Base-by-base conservation (phyloP, 1,140 invertebrate genomes). In the Drosophila fuyamai region DNA sequence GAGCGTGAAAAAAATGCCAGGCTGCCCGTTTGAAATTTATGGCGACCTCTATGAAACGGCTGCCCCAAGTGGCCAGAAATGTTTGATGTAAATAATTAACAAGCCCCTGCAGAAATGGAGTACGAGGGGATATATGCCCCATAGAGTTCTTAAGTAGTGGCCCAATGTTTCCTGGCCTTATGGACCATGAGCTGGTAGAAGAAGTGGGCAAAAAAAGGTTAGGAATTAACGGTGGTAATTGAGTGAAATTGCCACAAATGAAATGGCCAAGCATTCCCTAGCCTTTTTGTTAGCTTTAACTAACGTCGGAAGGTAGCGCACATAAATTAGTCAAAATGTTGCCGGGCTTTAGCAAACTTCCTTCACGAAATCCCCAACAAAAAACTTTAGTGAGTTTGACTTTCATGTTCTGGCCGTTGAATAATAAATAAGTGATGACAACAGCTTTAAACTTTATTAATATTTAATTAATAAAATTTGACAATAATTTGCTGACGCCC, bases 61-160 rank as follows among this genome's bases (percentile, higher is more conserved):
- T 23, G 5, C 18, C 38, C 43, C 32, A 44, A 46, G 8, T 36
- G 40, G 47, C n/a, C 32, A 66, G 63, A 78, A 65, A 44, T 72
- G 67, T 68, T 84, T 84, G 59, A 77, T 81, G 81, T 85, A 81
- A 82, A 86, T 86, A 79, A 88, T 88, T 86, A 82, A 82, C 56
- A 68, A 76, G 59, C 23, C 73, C 44, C 46, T 51, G 16, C 38
- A 23, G 16, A 38, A 40, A 35, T 53, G 46, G 54, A 47, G 63
- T 48, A 41, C 35, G 23, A 36, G 47, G 65, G 63, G 16, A 67
- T 63, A 41, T 67, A 29, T 18, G 46, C n/a, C 14, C 36, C 70
- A 40, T 54, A 27, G 47, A 72, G 44, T 41, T 18, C 56, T 32
- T 43, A 3, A 40, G 12, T 51, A 16, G 38, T 55, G 48, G 50